Base-by-base conservation (phyloP, 2,797 vertebrate genomes). In the Paratrypauchen microcephalus region DNA sequence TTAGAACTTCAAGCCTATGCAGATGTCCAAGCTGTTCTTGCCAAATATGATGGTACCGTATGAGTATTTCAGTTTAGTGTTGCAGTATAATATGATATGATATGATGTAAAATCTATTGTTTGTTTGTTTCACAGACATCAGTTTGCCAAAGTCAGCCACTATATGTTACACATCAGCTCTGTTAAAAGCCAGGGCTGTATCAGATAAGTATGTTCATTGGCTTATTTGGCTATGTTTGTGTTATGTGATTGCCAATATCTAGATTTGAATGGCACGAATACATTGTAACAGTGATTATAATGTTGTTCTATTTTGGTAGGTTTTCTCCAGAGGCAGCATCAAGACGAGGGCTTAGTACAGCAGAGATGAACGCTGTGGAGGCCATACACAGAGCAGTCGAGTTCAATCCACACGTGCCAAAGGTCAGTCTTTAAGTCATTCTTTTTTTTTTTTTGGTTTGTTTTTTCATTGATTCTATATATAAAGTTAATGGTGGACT, bases 391-490 rank as follows among this genome's bases (percentile, higher is more conserved):
- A 96, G 98, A 94, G 97, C 98, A 66, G 98, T 99, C 80, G 98
- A 99, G 91, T 99, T 99, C 91, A 99, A 99, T 91, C 98, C 98
- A 88, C 98, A 99, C 56, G 98, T 99, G 93, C 98, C 98, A 93
- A 99, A 99, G 95, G 98, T 99, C 82, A 91, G 93, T 80, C 32
- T 36, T 9, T 36, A 36, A 36, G 32, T 36, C 32, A 36, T 36
- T 32, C 32, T 6, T 1, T 7, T 32, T 32, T 8, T 32, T 32
- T 32, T 50, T 9, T 18, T n/a, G n/a, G 12, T 32, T 45, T 2
- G 1, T 63, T 9, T 63, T 63, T 63, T 18, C 7, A 32, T 32
- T 32, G 32, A 6, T 13, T 18, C 12, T 24, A 4, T 32, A 2
- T 2, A 52, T 36, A 36, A 36, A 36, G 32, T 36, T 36, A 32